Evolutionary conservation across 2,797 vertebrate genomes (phyloP).

Genomic region (Labroides dimidiatus): DNA sequence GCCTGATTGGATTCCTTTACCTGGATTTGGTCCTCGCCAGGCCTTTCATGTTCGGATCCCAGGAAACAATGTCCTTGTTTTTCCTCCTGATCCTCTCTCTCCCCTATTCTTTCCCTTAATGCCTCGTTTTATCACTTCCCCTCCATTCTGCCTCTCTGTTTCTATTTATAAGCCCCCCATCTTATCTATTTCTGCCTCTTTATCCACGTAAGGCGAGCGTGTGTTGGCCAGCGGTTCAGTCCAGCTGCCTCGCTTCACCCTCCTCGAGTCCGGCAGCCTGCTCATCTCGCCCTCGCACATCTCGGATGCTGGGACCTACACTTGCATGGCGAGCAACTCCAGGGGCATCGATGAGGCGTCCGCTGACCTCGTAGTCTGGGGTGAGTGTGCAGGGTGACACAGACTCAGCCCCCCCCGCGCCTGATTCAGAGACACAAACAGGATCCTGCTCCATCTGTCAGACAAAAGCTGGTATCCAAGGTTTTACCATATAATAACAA

Average conservation of each 20-base stretch:
- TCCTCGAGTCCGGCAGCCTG: constrained; percentile 95
- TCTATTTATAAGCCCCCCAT: neutral
- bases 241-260: constrained; percentile 94
- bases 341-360: constrained; percentile 94
- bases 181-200: constrained; percentile 1
- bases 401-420: neutral
- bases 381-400: constrained; percentile 70
- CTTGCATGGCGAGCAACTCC: constrained; percentile 96
- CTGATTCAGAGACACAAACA: neutral
- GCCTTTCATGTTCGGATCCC: constrained; percentile 52
- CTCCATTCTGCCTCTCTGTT: neutral
- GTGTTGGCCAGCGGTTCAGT: constrained; percentile 95
- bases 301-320: constrained; percentile 92
- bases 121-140: neutral
- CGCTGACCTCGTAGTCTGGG: constrained; percentile 94
- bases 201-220: constrained; percentile 85
- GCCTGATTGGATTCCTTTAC: constrained; percentile 62
- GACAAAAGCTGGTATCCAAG: constrained; percentile 16
- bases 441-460: constrained; percentile 3
- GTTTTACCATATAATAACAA: constrained; percentile 16
- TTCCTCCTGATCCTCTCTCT: constrained; percentile 15
- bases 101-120: constrained; percentile 8
- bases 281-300: constrained; percentile 93
- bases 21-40: constrained; percentile 42
- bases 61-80: constrained; percentile 43